These are phyloP conservation scores for Solea senegalensis DNA, from an alignment of 2,113 vertebrate species.

Conservation along the genomic window DNA sequence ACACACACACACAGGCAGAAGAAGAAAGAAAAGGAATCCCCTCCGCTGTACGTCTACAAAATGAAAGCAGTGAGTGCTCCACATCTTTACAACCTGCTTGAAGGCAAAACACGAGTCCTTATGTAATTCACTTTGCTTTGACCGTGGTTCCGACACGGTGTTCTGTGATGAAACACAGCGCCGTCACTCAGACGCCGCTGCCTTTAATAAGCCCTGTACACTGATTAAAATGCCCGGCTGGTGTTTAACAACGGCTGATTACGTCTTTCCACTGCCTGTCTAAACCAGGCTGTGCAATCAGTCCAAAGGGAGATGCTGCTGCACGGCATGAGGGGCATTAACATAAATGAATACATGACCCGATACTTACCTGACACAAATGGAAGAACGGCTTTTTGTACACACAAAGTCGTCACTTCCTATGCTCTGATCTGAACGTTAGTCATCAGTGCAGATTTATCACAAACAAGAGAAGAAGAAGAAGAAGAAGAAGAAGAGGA, in stretches of 20 bases:
- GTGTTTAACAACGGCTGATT: conserved; percentile 23
- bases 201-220: conserved; percentile 39
- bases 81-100: not conserved
- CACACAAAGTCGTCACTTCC: not conserved
- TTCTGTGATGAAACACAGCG: conserved; percentile 28
- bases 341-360: too few relatives aligned
- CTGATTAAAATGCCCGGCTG: conserved; percentile 33
- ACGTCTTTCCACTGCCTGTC: conserved; percentile 3
- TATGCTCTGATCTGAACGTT: not conserved
- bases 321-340: not conserved
- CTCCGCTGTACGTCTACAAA: not conserved
- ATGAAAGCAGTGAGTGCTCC: conserved; percentile 4
- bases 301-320: conserved; percentile 1
- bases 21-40: conserved; percentile 23
- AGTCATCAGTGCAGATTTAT: conserved; percentile 19
- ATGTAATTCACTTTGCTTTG: conserved; percentile 47
- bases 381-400: too few relatives aligned
- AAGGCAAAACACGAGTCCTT: conserved; percentile 5
- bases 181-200: conserved; percentile 36
- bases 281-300: conserved; percentile 17
- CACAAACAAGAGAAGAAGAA: not conserved
- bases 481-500: not conserved
- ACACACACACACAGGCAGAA: not conserved
- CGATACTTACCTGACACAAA: too few relatives aligned
- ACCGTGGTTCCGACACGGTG: conserved; percentile 8